Base-by-base conservation (phyloP, 2,797 vertebrate genomes). In the Pyrocephalus nanus region DNA sequence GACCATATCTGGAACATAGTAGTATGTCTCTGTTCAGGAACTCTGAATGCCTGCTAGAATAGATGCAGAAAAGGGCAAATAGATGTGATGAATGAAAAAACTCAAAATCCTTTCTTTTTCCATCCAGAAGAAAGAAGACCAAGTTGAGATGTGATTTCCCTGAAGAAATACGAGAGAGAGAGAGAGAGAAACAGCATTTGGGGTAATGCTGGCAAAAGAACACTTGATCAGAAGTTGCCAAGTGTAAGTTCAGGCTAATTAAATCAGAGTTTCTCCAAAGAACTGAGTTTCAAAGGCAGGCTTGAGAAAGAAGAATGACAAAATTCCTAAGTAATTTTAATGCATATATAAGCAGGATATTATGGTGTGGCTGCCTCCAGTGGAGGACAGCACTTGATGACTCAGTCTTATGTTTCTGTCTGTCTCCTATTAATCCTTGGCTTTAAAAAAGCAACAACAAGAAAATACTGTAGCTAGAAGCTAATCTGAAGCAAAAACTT, bases 351-450 rank as follows among this genome's bases (percentile, higher is more conserved):
- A 93, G 66, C 34, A 86, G 80, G 30, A 73, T 76, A 81, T 73
- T 66, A 48, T 25, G 4, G 23, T 85, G 74, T 76, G 51, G 40
- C 42, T 92, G 77, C 64, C 80, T 93, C 36, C 71, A 93, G 71
- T 11, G 55, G 47, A 82, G 45, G 71, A 84, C 29, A 86, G 64
- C n/a, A 60, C 32, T 92, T 53, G 29, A 57, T 90, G 77, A 92
- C 32, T 88, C 83, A 92, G 60, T 67, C 34, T 34, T 71, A 1
- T 53, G 42, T 82, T 93, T 91, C 69, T 91, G 57, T 74, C 85
- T 88, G 74, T 88, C 53, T 92, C 53, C 27, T 86, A 76, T 94
- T 93, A 94, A 90, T 73, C 60, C 22, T 79, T 84, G 83, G 91
- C 79, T 90, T 94, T 66, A 51, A 67, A 93, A 84, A 75, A 72